phyloP scores from a whole-genome alignment of 2,888 invertebrate species.

The Drosophila gaucha region DNA sequence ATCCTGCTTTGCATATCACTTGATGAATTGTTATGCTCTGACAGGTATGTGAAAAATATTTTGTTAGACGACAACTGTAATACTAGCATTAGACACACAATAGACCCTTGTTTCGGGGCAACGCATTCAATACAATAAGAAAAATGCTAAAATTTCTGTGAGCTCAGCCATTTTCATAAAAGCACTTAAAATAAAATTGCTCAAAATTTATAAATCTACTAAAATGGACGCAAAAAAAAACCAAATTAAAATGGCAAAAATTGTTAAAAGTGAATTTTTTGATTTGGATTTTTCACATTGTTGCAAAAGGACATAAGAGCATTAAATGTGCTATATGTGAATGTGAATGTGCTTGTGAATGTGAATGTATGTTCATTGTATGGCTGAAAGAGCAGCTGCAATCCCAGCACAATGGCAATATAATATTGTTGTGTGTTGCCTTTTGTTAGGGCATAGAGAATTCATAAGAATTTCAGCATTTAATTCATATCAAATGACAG shows the following conservation, averaged over 20 bases:
- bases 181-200: constrained; percentile 30
- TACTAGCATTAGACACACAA: neutral
- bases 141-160: constrained; percentile 3
- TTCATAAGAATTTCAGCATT: constrained; percentile 66
- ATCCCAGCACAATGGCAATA: constrained; percentile 45
- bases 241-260: constrained; percentile 5
- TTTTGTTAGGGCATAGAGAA: constrained; percentile 48
- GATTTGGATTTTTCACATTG: constrained; percentile 48
- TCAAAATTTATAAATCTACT: constrained; percentile 24
- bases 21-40: constrained; percentile 32
- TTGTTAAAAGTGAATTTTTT: constrained; percentile 28
- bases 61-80: constrained; percentile 11
- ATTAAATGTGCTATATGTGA: constrained; percentile 10
- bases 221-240: constrained; percentile 2
- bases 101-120: neutral
- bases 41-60: constrained; percentile 18
- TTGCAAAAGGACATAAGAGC: constrained; percentile 30
- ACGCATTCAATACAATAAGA: constrained; percentile 1
- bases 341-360: neutral
- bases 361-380: constrained; percentile 1
- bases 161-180: constrained; percentile 35
- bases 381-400: constrained; percentile 20
- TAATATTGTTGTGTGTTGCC: constrained; percentile 22
- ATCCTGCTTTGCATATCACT: constrained; percentile 30
- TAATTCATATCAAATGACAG: constrained; percentile 73